phyloP scores from a whole-genome alignment of 2,113 vertebrate species.

The Polypterus bichir region DNA sequence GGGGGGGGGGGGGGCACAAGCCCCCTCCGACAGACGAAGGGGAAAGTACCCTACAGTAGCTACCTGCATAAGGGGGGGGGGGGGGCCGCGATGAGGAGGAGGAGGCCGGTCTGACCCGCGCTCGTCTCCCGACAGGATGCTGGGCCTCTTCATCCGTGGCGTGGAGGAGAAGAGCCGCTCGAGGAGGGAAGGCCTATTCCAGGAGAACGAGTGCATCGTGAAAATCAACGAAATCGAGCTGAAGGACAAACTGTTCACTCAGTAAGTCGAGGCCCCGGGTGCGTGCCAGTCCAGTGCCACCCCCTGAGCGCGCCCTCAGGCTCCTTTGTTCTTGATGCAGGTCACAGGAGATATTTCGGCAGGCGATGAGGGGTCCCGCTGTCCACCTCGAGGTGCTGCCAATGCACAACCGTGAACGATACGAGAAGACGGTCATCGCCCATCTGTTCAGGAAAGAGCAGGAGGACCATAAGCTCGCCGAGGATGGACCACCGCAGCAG shows the following conservation, averaged over 20 bases:
- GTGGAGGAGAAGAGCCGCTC: slow-evolving; percentile 86
- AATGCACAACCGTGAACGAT: slow-evolving; percentile 64
- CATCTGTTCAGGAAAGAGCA: slow-evolving; percentile 50
- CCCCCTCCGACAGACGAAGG: too few species aligned
- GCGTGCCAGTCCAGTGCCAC: slow-evolving; percentile 3
- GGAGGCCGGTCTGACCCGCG: too few species aligned
- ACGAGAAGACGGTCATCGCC: slow-evolving; percentile 73
- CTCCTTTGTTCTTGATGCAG: slow-evolving; percentile 39
- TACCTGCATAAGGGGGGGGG: too few species aligned
- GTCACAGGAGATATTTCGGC: slow-evolving; percentile 84
- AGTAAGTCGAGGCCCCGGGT: slow-evolving; percentile 56
- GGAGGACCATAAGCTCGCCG: slow-evolving; percentile 48
- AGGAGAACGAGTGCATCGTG: slow-evolving; percentile 85
- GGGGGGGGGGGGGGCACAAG: too few species aligned
- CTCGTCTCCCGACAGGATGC: slow-evolving; percentile 43
- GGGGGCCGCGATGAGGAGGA: too few species aligned
- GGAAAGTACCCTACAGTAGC: too few species aligned
- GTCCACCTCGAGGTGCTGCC: slow-evolving; percentile 72
- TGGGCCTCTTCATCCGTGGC: slow-evolving; percentile 79
- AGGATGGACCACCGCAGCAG: slow-evolving; percentile 16
- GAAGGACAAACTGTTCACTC: slow-evolving; percentile 80
- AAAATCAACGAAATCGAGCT: slow-evolving; percentile 81
- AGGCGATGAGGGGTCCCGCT: slow-evolving; percentile 70
- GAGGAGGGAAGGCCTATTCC: slow-evolving; percentile 69
- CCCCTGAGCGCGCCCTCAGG: background rate